These are phyloP conservation scores for Galaxias olidus DNA, from an alignment of 2,797 vertebrate genomes.

Conservation along the genomic window DNA sequence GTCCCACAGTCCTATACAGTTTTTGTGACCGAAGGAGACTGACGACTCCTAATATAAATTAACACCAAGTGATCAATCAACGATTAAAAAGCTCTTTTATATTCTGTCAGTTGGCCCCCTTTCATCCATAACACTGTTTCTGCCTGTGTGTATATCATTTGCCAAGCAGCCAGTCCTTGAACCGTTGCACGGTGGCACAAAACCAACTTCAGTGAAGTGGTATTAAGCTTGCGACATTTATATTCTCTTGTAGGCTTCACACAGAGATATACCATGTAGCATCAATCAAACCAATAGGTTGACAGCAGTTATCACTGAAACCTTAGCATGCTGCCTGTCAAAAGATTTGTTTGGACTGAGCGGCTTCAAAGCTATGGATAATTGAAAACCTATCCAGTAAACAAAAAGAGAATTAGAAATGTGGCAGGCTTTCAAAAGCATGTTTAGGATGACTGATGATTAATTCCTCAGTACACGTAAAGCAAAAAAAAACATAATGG, in stretches of 20 bases:
- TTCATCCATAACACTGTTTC: slow-evolving; percentile 54
- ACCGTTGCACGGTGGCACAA: slow-evolving; percentile 18
- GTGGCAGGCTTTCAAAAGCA: slow-evolving; percentile 30
- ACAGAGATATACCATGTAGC: slow-evolving; percentile 27
- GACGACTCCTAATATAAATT: slow-evolving; percentile 27
- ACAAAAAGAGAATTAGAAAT: slow-evolving; percentile 52
- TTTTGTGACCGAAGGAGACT: too few species aligned
- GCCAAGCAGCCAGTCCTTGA: slow-evolving; percentile 11
- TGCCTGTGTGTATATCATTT: slow-evolving; percentile 52
- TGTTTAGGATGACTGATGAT: slow-evolving; percentile 41
- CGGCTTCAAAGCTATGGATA: slow-evolving; percentile 27
- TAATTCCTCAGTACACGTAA: slow-evolving; percentile 22
- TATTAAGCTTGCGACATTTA: slow-evolving; percentile 25
- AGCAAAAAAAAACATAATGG: slow-evolving; percentile 18
- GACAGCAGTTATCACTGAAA: slow-evolving; percentile 33
- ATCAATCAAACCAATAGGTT: slow-evolving; percentile 49
- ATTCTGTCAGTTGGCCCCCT: slow-evolving; percentile 53
- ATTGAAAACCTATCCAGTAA: slow-evolving; percentile 35
- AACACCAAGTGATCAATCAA: slow-evolving; percentile 63
- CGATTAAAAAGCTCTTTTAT: slow-evolving; percentile 66
- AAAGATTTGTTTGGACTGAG: slow-evolving; percentile 8
- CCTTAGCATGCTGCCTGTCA: slow-evolving; percentile 22
- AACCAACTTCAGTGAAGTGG: slow-evolving; percentile 26
- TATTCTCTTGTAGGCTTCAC: slow-evolving; percentile 27
- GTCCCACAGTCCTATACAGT: too few species aligned